Conservation (phyloP, 2,888 invertebrate genomes). For the Lepidocyrtoides sp. region DNA sequence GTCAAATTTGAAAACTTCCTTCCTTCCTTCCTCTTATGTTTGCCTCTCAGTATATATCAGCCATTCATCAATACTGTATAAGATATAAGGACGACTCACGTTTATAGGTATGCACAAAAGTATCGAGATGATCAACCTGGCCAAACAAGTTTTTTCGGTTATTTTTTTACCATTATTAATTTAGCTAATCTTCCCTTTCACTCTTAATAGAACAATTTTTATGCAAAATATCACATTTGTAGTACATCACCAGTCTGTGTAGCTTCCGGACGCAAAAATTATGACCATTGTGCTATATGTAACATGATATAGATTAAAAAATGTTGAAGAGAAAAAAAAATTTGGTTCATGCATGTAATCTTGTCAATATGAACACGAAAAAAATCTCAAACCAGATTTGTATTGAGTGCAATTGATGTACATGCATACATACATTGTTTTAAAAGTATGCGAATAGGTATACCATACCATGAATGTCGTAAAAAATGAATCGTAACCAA, state of each 20-base stretch:
- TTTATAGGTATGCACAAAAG: background rate
- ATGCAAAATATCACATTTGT: slow-evolving; percentile 41
- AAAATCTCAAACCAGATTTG: slow-evolving; percentile 11
- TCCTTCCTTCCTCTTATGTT: slow-evolving; percentile 60
- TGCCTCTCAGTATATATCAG: slow-evolving; percentile 9
- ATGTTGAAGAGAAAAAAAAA: background rate
- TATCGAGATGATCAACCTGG: slow-evolving; percentile 54
- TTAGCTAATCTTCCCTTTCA: slow-evolving; percentile 75
- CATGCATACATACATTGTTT: no score
- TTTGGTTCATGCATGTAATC: slow-evolving; percentile 46
- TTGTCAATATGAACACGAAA: slow-evolving; percentile 39
- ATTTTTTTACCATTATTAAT: slow-evolving; percentile 63
- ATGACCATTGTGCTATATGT: background rate
- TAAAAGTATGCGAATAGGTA: background rate
- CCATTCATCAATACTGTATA: slow-evolving; percentile 65
- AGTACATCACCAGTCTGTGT: background rate
- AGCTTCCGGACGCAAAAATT: slow-evolving; percentile 25
- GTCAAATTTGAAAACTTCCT: slow-evolving; percentile 74
- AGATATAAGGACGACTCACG: background rate
- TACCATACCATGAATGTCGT: slow-evolving; percentile 26
- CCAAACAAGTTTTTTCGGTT: slow-evolving; percentile 81
- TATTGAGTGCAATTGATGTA: background rate
- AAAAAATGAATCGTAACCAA: slow-evolving; percentile 41
- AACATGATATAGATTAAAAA: background rate
- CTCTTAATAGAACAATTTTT: slow-evolving; percentile 55